Base-by-base conservation (phyloP, 2,113 vertebrate genomes). In the Noturus placidus region DNA sequence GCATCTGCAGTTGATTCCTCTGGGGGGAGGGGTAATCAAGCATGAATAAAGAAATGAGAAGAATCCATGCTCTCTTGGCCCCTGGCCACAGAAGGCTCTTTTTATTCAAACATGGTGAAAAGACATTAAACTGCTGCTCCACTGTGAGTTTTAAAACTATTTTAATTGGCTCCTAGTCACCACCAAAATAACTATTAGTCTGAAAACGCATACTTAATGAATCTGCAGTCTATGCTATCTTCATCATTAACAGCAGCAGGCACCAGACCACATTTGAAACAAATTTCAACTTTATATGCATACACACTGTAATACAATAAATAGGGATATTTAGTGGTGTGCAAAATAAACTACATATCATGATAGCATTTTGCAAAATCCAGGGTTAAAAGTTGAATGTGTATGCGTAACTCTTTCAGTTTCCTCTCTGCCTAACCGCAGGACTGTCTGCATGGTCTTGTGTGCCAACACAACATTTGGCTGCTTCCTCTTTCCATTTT, bases 301-400 rank as follows among this genome's bases (percentile, higher is more conserved):
- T 33, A 50, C 46, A 77, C 15, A n/a, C 14, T 19, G 15, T 1
- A 54, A 27, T 33, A 30, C n/a, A 56, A 33, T 19, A 50, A 50
- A 72, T 4, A 35, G 2, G 13, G 15, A 27, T 50, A 30, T n/a
- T 54, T 10, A 78, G 76, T 17, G 25, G 52, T 6, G 6, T n/a
- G 42, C 3, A 6, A 33, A 30, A 19, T 52, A 2, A 79, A 5
- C n/a, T 19, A 78, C 54, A n/a, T 35, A 3, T 42, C 38, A 42
- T 46, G 42, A 46, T 46, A 5, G 17, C 22, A 25, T 57, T 25
- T 70, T 80, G n/a, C 10, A 9, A 87, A 76, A 83, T 14, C 35
- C 35, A 33, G 82, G 72, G 87, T 90, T 90, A 76, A 88, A 88
- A 90, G 89, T 88, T 90, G 80, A 90, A 30, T 7, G 7, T 22